Evolutionary conservation across 2,888 invertebrate genomes (phyloP), one percentile per base, ranked within the genome.

Genomic region (Nomada hirtipes): DNA sequence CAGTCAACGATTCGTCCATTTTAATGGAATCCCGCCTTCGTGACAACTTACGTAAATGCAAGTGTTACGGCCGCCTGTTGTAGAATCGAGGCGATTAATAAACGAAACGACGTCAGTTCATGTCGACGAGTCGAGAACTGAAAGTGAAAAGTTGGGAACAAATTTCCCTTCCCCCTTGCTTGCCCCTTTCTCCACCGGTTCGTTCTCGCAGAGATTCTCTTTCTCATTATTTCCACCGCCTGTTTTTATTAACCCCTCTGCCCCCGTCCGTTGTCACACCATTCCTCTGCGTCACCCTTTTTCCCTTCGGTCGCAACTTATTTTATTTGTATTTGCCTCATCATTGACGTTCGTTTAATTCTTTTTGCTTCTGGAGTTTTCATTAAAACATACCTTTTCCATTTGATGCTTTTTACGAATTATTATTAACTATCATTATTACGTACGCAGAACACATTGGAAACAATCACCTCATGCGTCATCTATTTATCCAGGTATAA

Each of bases 101-200:
- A 82, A 82, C 75, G 80, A 80, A 82, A 82, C 80, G 80, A 71
- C 80, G 80, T 75, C 80, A 61, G 80, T 70, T 79, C 57, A 65
- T 42, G 74, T 61, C 80, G 75, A 20, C 74, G 52, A 61, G 73
- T 23, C 26, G 67, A 20, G 71, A 71, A 59, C 81, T 57, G 82
- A 81, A 82, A 80, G 79, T 76, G 76, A 82, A 80, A 82, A 82
- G 82, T 82, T 76, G 44, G 36, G 72, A 81, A 73, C 69, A 75
- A 82, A 68, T 82, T 71, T 47, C 44, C 73, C 13, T 20, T 26
- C 29, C 11, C 36, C 1, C 7, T 18, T 50, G 13, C 63, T 13
- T 15, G 7, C 47, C 65, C 15, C 11, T 23, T n/a, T n/a, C 9
- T 9, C 20, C 18, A 13, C 0, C 29, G 18, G 15, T 55, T 23